Evolutionary conservation across 1,140 invertebrate genomes (phyloP), one percentile per base, ranked within the genome.

Genomic region (Philotrypesis tridentata): DNA sequence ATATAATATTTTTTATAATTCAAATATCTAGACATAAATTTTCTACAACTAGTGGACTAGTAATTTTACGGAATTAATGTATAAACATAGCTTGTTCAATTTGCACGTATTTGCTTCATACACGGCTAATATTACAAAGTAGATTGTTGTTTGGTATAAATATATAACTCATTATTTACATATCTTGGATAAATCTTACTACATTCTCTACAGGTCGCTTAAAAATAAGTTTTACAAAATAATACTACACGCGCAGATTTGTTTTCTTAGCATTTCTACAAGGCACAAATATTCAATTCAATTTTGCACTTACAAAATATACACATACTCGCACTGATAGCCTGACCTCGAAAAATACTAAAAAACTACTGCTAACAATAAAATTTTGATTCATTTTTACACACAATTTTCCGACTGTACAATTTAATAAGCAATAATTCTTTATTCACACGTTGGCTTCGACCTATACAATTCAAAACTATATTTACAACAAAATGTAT

Each of bases 401-500:
- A n/a, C n/a, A n/a, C n/a, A n/a, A n/a, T n/a, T n/a, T n/a, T n/a
- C n/a, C n/a, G n/a, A n/a, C n/a, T n/a, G n/a, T n/a, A n/a, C n/a
- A n/a, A n/a, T n/a, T n/a, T n/a, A n/a, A n/a, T n/a, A n/a, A n/a
- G n/a, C n/a, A n/a, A n/a, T n/a, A n/a, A n/a, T n/a, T n/a, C n/a
- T n/a, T n/a, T n/a, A n/a, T n/a, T n/a, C n/a, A n/a, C n/a, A n/a
- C n/a, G n/a, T n/a, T n/a, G n/a, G n/a, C n/a, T n/a, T n/a, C n/a
- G n/a, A n/a, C n/a, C n/a, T n/a, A n/a, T n/a, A n/a, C n/a, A n/a
- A n/a, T n/a, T n/a, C n/a, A n/a, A n/a, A n/a, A n/a, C n/a, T n/a
- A n/a, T 82, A 84, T 85, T 84, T 84, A 84, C 82, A 80, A 79
- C 31, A 70, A 29, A 29, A 33, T 70, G 40, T 80, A 55, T 83